A percentile compares a stretch with the other conserved stretches of the same genome.
Evolutionary conservation across 2,888 invertebrate genomes (phyloP).

Genomic region (Leptura quadrifasciata): DNA sequence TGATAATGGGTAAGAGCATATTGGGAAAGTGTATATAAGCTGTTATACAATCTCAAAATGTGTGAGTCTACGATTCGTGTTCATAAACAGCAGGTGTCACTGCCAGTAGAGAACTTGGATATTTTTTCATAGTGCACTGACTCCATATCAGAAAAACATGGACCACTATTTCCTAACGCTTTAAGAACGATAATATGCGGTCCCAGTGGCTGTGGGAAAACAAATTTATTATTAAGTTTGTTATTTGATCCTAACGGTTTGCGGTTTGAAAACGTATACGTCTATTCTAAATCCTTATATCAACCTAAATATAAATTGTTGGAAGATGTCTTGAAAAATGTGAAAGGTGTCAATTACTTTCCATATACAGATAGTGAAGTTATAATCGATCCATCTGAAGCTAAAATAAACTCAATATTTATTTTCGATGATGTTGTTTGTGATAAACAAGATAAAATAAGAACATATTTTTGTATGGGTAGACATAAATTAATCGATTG

Average conservation of each 20-base stretch:
- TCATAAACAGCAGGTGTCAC: slow-evolving; percentile 10
- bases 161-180: slow-evolving; percentile 35
- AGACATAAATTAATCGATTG: slow-evolving; percentile 45
- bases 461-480: slow-evolving; percentile 48
- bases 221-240: slow-evolving; percentile 40
- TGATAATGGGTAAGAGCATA: not conserved
- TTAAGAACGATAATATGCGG: slow-evolving; percentile 40
- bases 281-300: slow-evolving; percentile 51
- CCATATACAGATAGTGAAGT: slow-evolving; percentile 42
- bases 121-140: not conserved
- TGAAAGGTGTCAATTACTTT: slow-evolving; percentile 48
- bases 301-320: slow-evolving; percentile 49
- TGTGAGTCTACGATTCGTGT: not conserved
- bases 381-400: slow-evolving; percentile 44
- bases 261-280: slow-evolving; percentile 50
- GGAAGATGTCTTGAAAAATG: slow-evolving; percentile 37
- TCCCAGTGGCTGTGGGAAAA: slow-evolving; percentile 29
- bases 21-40: not conserved
- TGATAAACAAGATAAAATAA: slow-evolving; percentile 46
- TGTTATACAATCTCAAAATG: not conserved
- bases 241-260: slow-evolving; percentile 41
- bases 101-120: slow-evolving; percentile 28
- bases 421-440: slow-evolving; percentile 50
- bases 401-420: slow-evolving; percentile 47
- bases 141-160: slow-evolving; percentile 24